Percentiles rank a stretch among this genome's conserved stretches.
Conservation (phyloP, 1,140 invertebrate genomes). For the Scaptomyza montana region DNA sequence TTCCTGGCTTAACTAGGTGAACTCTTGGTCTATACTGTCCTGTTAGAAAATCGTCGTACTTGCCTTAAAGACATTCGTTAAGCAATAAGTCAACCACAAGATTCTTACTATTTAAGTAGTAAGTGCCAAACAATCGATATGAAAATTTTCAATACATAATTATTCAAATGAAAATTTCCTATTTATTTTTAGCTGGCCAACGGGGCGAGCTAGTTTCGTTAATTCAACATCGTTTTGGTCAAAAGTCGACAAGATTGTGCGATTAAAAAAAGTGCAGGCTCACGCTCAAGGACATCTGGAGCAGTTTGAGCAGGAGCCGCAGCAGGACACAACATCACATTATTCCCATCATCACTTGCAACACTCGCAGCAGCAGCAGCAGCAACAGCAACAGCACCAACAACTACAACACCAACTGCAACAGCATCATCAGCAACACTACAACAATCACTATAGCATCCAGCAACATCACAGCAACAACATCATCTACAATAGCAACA, state of each 20-base stretch:
- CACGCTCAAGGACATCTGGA: slow-evolving; percentile 75
- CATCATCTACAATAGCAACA: slow-evolving; percentile 32
- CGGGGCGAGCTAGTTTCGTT: slow-evolving; percentile 3
- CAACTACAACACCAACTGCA: slow-evolving; percentile 23
- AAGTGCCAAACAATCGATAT: too few relatives aligned
- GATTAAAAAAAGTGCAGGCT: slow-evolving; percentile 76
- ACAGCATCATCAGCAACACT: slow-evolving; percentile 36
- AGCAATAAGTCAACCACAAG: too few relatives aligned
- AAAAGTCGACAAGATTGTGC: slow-evolving; percentile 76
- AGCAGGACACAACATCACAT: slow-evolving; percentile 9
- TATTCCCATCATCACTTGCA: slow-evolving; percentile 21
- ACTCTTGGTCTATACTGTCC: too few relatives aligned
- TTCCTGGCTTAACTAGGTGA: too few relatives aligned
- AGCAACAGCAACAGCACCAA: slow-evolving; percentile 31
- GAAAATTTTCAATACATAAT: too few relatives aligned
- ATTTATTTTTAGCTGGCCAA: slow-evolving; percentile 19
- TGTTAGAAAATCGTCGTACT: too few relatives aligned
- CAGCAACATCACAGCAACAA: slow-evolving; percentile 24
- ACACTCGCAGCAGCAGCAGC: slow-evolving; percentile 28
- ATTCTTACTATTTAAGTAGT: too few relatives aligned
- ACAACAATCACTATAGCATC: slow-evolving; percentile 28
- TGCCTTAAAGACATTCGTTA: too few relatives aligned
- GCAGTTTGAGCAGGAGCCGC: slow-evolving; percentile 71
- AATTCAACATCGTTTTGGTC: slow-evolving; percentile 13
- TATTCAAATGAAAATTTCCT: background rate